phyloP scores from a whole-genome alignment of 2,888 invertebrate species.

The Troides aeacus region DNA sequence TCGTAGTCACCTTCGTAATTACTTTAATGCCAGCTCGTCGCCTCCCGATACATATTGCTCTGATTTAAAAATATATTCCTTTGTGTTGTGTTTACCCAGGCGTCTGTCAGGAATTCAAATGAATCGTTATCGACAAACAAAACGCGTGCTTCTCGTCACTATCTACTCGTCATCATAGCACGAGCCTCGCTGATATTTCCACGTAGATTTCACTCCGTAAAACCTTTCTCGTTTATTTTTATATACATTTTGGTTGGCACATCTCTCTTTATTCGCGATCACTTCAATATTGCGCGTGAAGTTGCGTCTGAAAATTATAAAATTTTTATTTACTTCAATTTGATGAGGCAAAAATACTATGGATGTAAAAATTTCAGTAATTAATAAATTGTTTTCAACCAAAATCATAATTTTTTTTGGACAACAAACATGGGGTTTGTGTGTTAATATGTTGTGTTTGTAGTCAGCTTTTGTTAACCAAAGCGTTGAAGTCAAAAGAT shows the following conservation, averaged over 20 bases:
- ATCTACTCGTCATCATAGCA: conserved; percentile 74
- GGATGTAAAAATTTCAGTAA: background rate
- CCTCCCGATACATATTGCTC: conserved; percentile 29
- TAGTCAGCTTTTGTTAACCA: too few species aligned
- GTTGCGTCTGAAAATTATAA: conserved; percentile 40
- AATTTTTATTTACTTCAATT: conserved; percentile 31
- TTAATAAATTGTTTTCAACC: background rate
- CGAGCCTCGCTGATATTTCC: conserved; percentile 76
- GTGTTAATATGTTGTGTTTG: too few species aligned
- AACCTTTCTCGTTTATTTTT: conserved; percentile 75
- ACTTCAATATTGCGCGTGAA: conserved; percentile 54
- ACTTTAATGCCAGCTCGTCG: conserved; percentile 24
- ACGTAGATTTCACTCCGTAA: conserved; percentile 78
- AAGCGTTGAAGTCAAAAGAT: too few species aligned
- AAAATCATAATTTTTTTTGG: background rate
- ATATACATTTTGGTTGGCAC: conserved; percentile 70
- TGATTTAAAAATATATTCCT: conserved; percentile 31
- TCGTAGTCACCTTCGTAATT: conserved; percentile 31
- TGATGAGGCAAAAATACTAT: background rate
- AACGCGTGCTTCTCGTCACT: conserved; percentile 48
- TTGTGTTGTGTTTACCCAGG: conserved; percentile 25
- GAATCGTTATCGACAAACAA: conserved; percentile 42
- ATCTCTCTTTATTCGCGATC: conserved; percentile 68
- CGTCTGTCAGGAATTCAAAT: conserved; percentile 21
- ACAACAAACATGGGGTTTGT: too few species aligned